These are phyloP conservation scores for Napeogenes inachia DNA, from an alignment of 2,888 invertebrate genomes.

Conservation along the genomic window DNA sequence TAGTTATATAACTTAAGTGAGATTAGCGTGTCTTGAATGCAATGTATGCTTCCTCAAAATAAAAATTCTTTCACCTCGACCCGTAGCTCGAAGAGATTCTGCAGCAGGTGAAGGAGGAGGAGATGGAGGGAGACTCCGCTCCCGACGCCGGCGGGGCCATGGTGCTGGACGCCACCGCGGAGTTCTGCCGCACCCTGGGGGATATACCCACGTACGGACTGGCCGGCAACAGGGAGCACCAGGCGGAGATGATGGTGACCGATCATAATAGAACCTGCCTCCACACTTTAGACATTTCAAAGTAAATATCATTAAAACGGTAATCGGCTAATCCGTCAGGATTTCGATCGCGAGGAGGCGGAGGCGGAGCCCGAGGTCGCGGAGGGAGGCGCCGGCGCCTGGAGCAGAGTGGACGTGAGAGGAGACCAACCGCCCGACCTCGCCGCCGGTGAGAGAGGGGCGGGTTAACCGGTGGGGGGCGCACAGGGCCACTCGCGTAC, in stretches of 20 bases:
- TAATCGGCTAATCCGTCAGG: constrained; percentile 36
- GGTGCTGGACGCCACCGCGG: constrained; percentile 94
- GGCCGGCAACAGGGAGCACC: constrained; percentile 92
- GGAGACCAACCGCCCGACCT: constrained; percentile 65
- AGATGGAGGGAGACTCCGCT: constrained; percentile 51
- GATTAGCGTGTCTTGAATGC: too few relatives aligned
- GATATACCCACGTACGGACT: constrained; percentile 97
- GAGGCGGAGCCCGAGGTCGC: constrained; percentile 63
- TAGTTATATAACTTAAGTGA: too few relatives aligned
- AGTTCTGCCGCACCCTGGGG: constrained; percentile 96
- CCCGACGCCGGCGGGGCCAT: constrained; percentile 65
- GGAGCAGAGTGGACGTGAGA: constrained; percentile 88
- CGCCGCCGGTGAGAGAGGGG: constrained; percentile 59
- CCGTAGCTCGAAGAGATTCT: constrained; percentile 63
- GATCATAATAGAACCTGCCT: constrained; percentile 1
- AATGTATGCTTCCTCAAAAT: too few relatives aligned
- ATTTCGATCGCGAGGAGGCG: constrained; percentile 57
- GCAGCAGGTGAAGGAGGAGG: constrained; percentile 78
- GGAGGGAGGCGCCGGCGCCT: constrained; percentile 82
- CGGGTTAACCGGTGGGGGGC: constrained; percentile 78
- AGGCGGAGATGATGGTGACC: constrained; percentile 76
- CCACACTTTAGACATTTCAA: background rate
- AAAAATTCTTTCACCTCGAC: too few relatives aligned
- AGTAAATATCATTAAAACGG: background rate
- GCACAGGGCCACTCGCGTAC: constrained; percentile 94